Conservation (phyloP, 2,113 vertebrate genomes). For the Buteo buteo region DNA sequence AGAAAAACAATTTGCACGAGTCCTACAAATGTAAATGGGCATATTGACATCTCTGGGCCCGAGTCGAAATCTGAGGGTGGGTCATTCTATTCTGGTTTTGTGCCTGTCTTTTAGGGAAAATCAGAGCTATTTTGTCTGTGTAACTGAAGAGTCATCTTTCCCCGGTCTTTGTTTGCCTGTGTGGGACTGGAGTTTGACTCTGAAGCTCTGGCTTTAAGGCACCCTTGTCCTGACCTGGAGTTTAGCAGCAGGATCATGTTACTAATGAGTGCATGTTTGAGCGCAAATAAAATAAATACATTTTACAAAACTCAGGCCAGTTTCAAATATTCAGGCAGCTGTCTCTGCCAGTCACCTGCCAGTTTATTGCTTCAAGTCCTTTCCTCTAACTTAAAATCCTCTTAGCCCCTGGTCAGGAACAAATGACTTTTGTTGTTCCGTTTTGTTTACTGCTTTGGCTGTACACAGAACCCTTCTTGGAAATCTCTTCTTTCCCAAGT, state of each 20-base stretch:
- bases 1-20: not conserved
- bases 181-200: not conserved
- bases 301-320: conserved; percentile 50
- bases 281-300: conserved; percentile 50
- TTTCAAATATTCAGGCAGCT: conserved; percentile 58
- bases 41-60: not conserved
- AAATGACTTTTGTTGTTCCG: conserved; percentile 18
- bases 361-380: conserved; percentile 17
- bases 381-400: not conserved
- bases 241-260: conserved; percentile 10
- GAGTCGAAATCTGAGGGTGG: not conserved
- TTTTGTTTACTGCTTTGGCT: conserved; percentile 53
- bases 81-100: not conserved
- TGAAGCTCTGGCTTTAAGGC: not conserved
- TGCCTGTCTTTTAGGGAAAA: not conserved
- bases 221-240: not conserved
- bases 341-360: conserved; percentile 59
- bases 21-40: not conserved
- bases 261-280: conserved; percentile 41
- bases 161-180: not conserved
- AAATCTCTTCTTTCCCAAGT: conserved; percentile 24
- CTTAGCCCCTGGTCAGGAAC: not conserved
- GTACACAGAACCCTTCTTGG: conserved; percentile 5
- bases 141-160: not conserved
- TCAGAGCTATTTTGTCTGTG: not conserved